phyloP scores from a whole-genome alignment of 2,888 invertebrate genomes.

The Meta bourneti region DNA sequence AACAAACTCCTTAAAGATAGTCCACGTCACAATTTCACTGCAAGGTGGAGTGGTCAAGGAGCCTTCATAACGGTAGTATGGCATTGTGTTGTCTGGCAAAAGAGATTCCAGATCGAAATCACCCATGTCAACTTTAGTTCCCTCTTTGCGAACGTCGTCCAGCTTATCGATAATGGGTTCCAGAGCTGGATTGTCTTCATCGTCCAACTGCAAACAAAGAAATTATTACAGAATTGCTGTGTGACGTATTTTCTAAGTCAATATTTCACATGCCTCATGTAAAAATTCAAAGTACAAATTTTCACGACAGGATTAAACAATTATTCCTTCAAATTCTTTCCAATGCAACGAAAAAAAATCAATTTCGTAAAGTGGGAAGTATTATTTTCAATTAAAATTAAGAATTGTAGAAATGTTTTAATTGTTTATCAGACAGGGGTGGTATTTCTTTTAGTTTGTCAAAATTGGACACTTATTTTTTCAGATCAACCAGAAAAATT shows the following conservation, averaged over 20 bases:
- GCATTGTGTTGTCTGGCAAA: constrained; percentile 71
- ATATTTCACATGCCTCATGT: no score
- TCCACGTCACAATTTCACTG: constrained; percentile 73
- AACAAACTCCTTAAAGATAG: constrained; percentile 66
- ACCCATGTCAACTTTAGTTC: constrained; percentile 44
- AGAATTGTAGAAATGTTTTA: no score
- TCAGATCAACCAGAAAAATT: no score
- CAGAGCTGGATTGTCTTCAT: constrained; percentile 69
- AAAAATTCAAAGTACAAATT: not conserved
- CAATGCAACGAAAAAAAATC: not conserved
- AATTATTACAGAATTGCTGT: no score
- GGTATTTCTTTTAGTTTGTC: no score
- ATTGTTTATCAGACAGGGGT: no score
- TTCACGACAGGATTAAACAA: not conserved
- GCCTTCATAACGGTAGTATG: constrained; percentile 75
- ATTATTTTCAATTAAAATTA: no score
- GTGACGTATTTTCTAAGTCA: no score
- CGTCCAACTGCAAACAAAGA: constrained; percentile 33
- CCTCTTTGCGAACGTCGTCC: constrained; percentile 59
- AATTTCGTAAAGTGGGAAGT: no score
- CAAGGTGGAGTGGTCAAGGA: constrained; percentile 76
- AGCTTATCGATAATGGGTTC: constrained; percentile 72
- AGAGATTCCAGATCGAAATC: constrained; percentile 64
- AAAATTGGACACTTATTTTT: no score
- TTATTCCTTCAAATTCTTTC: not conserved